A percentile compares a stretch with the other conserved stretches of the same genome.
These are phyloP conservation scores for Apolygus lucorum DNA, from an alignment of 1,140 invertebrate species.

Conservation along the genomic window DNA sequence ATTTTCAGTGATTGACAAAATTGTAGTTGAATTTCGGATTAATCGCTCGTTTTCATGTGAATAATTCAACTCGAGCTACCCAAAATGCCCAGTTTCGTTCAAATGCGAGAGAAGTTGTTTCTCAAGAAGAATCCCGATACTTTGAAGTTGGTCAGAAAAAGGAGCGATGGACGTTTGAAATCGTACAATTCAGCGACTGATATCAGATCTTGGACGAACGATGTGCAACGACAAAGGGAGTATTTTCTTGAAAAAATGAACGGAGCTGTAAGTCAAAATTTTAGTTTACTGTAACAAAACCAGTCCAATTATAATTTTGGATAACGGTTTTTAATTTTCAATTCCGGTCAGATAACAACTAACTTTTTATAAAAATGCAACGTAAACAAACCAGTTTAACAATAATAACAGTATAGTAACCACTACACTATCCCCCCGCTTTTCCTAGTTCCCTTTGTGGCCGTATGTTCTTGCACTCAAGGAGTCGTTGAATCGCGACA, in stretches of 20 bases:
- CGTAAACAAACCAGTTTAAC: background rate
- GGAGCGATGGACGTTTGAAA: conserved; percentile 25
- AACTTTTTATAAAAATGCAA: too few relatives aligned
- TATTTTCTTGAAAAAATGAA: conserved; percentile 23
- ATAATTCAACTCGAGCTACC: background rate
- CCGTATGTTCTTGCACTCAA: too few relatives aligned
- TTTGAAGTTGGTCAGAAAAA: conserved; percentile 13
- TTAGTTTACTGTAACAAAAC: too few relatives aligned
- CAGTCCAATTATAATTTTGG: too few relatives aligned
- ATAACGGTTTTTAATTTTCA: too few relatives aligned
- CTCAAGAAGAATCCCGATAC: background rate
- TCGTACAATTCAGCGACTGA: conserved; percentile 22
- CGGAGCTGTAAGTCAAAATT: conserved; percentile 14
- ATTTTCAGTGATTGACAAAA: too few relatives aligned
- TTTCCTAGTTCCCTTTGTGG: background rate
- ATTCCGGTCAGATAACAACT: too few relatives aligned
- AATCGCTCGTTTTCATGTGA: background rate
- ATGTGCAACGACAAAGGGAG: background rate
- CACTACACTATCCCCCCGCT: background rate
- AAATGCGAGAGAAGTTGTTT: background rate
- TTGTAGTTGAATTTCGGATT: too few relatives aligned
- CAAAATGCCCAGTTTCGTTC: background rate
- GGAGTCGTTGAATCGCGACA: too few relatives aligned
- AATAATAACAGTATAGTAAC: background rate
- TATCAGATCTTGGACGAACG: conserved; percentile 19